phyloP scores from a whole-genome alignment of 2,113 vertebrate genomes.

The Bubo blakistoni region DNA sequence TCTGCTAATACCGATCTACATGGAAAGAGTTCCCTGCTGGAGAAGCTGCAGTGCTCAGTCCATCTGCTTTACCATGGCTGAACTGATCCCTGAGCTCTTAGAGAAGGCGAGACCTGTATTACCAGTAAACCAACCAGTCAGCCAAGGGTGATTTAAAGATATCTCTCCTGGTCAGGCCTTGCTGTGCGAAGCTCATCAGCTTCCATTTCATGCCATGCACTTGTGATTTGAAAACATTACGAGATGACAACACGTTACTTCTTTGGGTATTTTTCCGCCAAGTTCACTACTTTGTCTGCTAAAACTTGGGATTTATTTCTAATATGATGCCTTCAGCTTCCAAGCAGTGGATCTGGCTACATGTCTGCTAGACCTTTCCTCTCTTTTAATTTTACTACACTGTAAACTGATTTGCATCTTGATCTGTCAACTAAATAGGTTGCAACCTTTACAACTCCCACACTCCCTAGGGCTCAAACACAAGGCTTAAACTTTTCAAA shows the following conservation, averaged over 20 bases:
- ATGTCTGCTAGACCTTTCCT: not conserved
- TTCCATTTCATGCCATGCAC: not conserved
- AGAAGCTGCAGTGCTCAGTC: not conserved
- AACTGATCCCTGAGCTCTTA: not conserved
- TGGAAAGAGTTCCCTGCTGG: not conserved
- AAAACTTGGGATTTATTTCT: not conserved
- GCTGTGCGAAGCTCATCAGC: not conserved
- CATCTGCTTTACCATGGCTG: not conserved
- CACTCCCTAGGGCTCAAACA: not conserved
- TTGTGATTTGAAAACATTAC: not conserved
- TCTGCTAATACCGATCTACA: not conserved
- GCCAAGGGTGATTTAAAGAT: not conserved
- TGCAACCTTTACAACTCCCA: fast-evolving
- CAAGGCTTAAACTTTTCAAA: not conserved
- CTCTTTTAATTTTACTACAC: not conserved
- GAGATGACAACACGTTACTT: not conserved
- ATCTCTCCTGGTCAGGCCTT: not conserved
- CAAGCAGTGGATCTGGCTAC: not conserved
- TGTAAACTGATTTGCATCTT: not conserved
- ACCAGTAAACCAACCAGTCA: not conserved
- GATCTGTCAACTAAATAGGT: not conserved
- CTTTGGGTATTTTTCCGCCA: not conserved
- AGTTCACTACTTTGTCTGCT: not conserved
- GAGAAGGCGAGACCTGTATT: not conserved
- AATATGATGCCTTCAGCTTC: not conserved